Percentiles rank a stretch among this genome's conserved stretches.
phyloP scores from a whole-genome alignment of 2,113 vertebrate species.

The Furnarius figulus region DNA sequence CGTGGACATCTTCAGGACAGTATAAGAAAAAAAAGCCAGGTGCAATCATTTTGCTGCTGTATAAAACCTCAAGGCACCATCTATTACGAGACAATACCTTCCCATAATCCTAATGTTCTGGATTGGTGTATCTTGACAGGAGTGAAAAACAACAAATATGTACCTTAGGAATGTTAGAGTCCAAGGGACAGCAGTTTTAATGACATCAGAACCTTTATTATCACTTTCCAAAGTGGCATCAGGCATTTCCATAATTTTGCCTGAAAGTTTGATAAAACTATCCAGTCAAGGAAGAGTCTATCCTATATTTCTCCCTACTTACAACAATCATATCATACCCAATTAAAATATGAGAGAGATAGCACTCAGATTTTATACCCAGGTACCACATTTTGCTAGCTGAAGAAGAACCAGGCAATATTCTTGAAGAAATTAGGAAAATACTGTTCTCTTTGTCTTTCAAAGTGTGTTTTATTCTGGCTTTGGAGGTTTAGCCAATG shows the following conservation, averaged over 20 bases:
- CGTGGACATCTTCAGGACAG: background rate
- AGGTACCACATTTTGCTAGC: background rate
- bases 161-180: background rate
- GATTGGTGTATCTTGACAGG: background rate
- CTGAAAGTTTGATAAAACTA: background rate
- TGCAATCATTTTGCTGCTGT: background rate
- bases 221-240: background rate
- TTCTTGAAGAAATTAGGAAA: background rate
- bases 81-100: background rate
- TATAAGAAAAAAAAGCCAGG: background rate
- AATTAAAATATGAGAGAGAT: background rate
- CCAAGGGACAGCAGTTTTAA: background rate
- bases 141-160: background rate
- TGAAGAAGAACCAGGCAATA: background rate
- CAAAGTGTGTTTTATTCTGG: background rate
- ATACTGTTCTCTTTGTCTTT: background rate
- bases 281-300: background rate
- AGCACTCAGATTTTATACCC: rapidly evolving
- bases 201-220: background rate
- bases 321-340: background rate
- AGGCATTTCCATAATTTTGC: background rate
- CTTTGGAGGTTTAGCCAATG: background rate
- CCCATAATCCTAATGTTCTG: background rate
- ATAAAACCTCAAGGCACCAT: background rate
- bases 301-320: background rate